Evolutionary conservation across 2,113 vertebrate species (phyloP).

Genomic region (Rattus rattus): DNA sequence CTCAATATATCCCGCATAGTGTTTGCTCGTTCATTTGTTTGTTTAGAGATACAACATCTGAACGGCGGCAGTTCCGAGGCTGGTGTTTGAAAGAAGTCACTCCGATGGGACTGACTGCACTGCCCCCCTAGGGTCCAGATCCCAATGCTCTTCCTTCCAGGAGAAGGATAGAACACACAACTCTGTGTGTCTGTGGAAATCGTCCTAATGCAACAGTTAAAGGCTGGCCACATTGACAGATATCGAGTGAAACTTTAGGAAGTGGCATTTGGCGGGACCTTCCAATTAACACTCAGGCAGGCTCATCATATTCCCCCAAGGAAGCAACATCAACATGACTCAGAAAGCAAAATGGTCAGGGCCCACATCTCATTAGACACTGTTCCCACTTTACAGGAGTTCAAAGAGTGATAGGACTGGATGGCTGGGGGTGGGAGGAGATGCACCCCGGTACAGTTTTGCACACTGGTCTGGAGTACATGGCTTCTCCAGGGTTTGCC

Average conservation of each 20-base stretch:
- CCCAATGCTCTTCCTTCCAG: neutral
- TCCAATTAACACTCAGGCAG: neutral
- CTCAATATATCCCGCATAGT: neutral
- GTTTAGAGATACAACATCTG: neutral
- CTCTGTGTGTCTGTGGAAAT: neutral
- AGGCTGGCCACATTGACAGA: neutral
- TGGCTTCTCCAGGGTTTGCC: neutral
- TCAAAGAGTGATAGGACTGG: neutral
- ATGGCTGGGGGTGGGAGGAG: accelerated
- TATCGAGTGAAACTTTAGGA: neutral
- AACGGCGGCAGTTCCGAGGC: neutral
- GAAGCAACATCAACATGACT: neutral
- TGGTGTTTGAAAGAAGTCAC: neutral
- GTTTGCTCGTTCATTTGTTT: neutral
- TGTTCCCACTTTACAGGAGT: neutral
- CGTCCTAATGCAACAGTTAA: neutral
- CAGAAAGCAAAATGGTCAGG: neutral
- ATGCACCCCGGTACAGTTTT: no score
- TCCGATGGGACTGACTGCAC: neutral
- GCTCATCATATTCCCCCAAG: neutral
- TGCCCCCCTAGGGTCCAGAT: neutral
- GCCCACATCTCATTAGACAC: neutral
- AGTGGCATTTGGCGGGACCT: neutral
- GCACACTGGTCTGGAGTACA: neutral
- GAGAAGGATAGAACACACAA: neutral